Evolutionary conservation across 92 coral and sea anemone genomes (phyloP).

Genomic region (Palythoa caribaeorum): DNA sequence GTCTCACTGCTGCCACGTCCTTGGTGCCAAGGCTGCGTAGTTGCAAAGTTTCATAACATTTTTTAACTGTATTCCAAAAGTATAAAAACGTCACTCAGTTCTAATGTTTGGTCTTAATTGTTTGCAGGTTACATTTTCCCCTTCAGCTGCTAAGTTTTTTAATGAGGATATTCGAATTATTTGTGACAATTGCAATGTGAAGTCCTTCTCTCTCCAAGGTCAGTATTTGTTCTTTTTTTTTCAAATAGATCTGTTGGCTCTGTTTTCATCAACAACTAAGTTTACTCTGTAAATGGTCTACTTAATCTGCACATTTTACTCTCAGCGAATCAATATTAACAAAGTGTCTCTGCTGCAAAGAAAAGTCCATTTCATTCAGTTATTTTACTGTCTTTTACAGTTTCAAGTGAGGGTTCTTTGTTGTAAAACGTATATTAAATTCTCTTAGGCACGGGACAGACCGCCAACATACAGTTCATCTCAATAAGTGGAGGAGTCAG

Average conservation of each 20-base stretch:
- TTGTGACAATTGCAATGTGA: slow-evolving; percentile 96
- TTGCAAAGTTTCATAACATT: too few relatives aligned
- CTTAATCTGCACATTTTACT: too few relatives aligned
- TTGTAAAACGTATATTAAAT: neutral
- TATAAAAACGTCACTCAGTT: neutral
- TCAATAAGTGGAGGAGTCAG: slow-evolving; percentile 89
- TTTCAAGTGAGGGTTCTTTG: neutral
- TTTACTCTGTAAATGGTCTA: too few relatives aligned
- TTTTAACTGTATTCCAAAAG: too few relatives aligned
- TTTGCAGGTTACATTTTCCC: slow-evolving; percentile 85
- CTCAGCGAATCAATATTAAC: too few relatives aligned
- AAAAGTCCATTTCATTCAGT: too few relatives aligned
- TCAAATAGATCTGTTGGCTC: too few relatives aligned
- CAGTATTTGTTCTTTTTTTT: neutral
- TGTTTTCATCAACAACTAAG: too few relatives aligned
- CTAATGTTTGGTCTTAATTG: neutral
- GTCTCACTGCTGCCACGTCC: neutral
- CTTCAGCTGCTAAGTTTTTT: slow-evolving; percentile 90
- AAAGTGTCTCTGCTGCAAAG: too few relatives aligned
- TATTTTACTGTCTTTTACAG: too few relatives aligned
- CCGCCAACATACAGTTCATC: slow-evolving; percentile 91
- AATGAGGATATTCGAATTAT: slow-evolving; percentile 82
- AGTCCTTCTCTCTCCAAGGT: slow-evolving; percentile 90
- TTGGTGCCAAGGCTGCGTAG: too few relatives aligned
- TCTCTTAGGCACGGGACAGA: slow-evolving; percentile 89